Base-by-base conservation (phyloP, 1,140 invertebrate genomes). In the Nylanderia fulva region DNA sequence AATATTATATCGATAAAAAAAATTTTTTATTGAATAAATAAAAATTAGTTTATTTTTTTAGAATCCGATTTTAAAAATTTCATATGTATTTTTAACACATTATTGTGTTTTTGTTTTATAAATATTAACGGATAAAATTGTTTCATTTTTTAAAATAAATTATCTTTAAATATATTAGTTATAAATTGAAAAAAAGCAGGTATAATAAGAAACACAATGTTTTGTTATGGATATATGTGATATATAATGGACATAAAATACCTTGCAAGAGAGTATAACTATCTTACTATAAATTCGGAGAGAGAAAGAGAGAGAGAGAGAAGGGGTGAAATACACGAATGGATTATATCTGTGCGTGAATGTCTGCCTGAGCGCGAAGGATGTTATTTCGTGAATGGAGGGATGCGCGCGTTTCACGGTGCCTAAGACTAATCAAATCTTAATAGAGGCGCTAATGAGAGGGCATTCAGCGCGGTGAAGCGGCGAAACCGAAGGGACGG, bases 371-470 rank as follows among this genome's bases (percentile, higher is more conserved):
- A 66, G 15, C 87, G 77, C 87, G 77, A 88, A 88, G 89, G 82
- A 91, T 92, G 88, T 93, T 93, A 92, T 92, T 92, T 91, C 76
- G 84, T 71, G 88, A 92, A 92, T 91, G 88, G 84, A 85, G 76
- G 87, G 84, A 85, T 72, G 88, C 86, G 88, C 87, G 87, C 88
- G 87, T 92, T 93, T 93, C 90, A 91, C 87, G 86, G 85, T 88
- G 80, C 74, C 89, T 87, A 90, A 77, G 88, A 91, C 91, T 92
- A 93, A 94, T 94, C 91, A 94, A 94, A 94, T 93, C 90, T 93
- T 94, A 92, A 94, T 93, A 93, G 92, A 90, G 90, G 87, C 90
- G 93, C 91, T 94, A 94, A 94, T 94, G 92, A 94, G 93, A 89
- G 91, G 89, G 91, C 91, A 93, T 93, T 92, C 88, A 89, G 79